Evolutionary conservation across 2,113 vertebrate species (phyloP), one percentile per base, ranked within the genome.

Genomic region (Cochlearius cochlearius): DNA sequence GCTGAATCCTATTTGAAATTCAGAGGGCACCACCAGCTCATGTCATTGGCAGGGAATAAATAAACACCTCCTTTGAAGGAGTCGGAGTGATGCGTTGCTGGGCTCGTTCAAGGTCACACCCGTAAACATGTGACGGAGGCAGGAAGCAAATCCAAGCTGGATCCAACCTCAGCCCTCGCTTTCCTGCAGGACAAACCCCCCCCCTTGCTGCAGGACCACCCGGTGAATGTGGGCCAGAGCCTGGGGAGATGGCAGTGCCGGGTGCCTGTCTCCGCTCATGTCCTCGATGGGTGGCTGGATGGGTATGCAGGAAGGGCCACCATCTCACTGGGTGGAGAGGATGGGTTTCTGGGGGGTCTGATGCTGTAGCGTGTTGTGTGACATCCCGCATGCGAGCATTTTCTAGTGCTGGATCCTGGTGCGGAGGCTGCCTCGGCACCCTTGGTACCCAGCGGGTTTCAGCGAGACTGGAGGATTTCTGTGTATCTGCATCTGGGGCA

Each of bases 31-130:
- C 53, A 10, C 50, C 83, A 92, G 75, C 30, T 41, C 84, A 10
- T 92, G 93, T 47, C 69, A 63, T 71, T 92, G 96, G 92, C 89
- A 89, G 94, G 81, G 92, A 96, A 94, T 95, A 95, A 96, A 96
- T 91, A 97, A 95, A 95, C 39, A 38, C 34, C 73, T 89, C 66
- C 56, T 94, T 39, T 34, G 72, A 93, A 90, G 2, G 1, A 59
- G 76, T 26, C 58, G 88, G 76, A 95, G 71, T 47, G 94, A 89
- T 87, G 88, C 26, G 76, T 41, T 36, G 85, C 91, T 53, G 75
- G 73, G 52, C 95, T 87, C n/a, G 5, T 9, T 78, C 95, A 97
- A 95, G 96, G 96, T 89, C 91, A 78, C 53, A 87, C 7, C 89
- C 0, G 7, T 84, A 93, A 97, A 91, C 69, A 53, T 1, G 73